Evolutionary conservation across 35 echinoderm and acorn worm species (phyloP).

Genomic region (Patiria miniata): DNA sequence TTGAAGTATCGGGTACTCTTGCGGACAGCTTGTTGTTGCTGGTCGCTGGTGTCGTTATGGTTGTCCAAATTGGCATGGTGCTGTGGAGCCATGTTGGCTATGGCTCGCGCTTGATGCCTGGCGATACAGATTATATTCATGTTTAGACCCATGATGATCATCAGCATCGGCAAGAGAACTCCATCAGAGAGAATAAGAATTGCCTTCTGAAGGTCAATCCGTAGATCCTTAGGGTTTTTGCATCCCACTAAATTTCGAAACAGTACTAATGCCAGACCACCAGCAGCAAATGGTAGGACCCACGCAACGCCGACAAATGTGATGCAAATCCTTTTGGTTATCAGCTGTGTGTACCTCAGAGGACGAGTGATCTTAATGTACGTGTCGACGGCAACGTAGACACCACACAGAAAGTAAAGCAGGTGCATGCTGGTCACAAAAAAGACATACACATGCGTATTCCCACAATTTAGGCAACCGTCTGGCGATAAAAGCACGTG

Average conservation of each 20-base stretch:
- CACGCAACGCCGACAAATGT: background rate
- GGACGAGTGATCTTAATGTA: conserved; percentile 6
- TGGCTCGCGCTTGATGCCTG: background rate
- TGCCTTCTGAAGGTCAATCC: background rate
- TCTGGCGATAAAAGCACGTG: no score
- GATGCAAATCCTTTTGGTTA: background rate
- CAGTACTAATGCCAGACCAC: background rate
- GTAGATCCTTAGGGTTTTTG: no score
- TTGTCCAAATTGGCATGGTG: background rate
- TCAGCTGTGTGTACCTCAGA: background rate
- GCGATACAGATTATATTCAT: background rate
- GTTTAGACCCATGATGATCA: background rate
- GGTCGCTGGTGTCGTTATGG: background rate
- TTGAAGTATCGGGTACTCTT: background rate
- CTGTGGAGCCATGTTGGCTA: background rate
- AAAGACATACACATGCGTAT: no score
- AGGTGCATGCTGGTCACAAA: background rate
- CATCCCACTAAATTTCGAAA: no score
- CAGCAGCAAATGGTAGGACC: background rate
- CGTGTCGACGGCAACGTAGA: background rate
- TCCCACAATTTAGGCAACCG: no score
- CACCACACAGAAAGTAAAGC: background rate
- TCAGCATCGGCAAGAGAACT: background rate
- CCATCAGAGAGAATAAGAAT: background rate
- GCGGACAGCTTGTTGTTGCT: no score